Evolutionary conservation across 2,888 invertebrate species (phyloP).

Genomic region (Drosophila tanythrix): DNA sequence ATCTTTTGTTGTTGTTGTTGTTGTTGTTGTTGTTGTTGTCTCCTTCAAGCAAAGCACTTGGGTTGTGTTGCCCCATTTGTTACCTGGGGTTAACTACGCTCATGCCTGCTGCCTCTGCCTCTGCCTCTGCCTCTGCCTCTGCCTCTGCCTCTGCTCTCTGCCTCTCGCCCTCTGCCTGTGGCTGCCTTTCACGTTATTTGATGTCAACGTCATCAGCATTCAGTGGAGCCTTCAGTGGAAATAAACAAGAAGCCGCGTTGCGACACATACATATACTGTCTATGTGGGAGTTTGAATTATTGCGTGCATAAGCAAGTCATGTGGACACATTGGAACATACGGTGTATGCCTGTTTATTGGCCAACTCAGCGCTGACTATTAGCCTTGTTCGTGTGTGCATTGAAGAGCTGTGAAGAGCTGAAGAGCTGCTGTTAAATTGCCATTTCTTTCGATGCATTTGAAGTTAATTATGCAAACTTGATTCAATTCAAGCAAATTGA

Average conservation of each 20-base stretch:
- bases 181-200: slow-evolving; percentile 6
- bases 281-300: not conserved
- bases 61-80: not conserved
- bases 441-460: not conserved
- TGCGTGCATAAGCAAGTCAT: slow-evolving; percentile 14
- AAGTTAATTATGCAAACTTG: not conserved
- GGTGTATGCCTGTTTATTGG: slow-evolving; percentile 2
- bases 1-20: too few species aligned
- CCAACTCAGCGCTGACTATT: slow-evolving; percentile 16
- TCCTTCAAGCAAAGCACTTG: slow-evolving; percentile 11
- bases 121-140: not conserved
- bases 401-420: too few species aligned
- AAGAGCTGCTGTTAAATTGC: not conserved
- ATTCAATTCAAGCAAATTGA: not conserved
- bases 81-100: slow-evolving; percentile 2
- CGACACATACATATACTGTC: slow-evolving; percentile 2
- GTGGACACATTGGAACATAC: slow-evolving; percentile 4
- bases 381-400: not conserved
- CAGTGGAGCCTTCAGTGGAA: slow-evolving; percentile 31
- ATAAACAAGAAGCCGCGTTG: slow-evolving; percentile 13
- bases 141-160: not conserved
- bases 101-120: not conserved
- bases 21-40: not conserved
- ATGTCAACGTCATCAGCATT: slow-evolving; percentile 42
- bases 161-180: not conserved